A percentile compares a stretch with the other conserved stretches of the same genome.
These are phyloP conservation scores for Bombus pyrosoma DNA, from an alignment of 1,140 invertebrate species.

Conservation along the genomic window DNA sequence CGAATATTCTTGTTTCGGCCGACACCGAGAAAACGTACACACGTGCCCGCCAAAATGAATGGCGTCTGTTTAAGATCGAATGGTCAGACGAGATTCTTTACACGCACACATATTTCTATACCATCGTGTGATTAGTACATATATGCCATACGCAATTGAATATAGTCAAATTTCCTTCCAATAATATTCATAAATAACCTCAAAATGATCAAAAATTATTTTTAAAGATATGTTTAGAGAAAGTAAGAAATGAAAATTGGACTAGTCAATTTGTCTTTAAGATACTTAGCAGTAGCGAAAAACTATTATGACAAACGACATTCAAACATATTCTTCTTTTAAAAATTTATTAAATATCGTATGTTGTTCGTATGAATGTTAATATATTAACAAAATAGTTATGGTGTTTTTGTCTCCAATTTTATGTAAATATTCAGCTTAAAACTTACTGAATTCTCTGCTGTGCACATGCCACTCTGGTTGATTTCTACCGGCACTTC, in stretches of 20 bases:
- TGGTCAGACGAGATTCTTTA: constrained; percentile 36
- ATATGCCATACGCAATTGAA: constrained; percentile 8
- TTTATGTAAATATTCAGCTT: neutral
- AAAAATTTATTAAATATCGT: neutral
- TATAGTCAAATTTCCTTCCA: constrained; percentile 1
- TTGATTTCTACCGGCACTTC: constrained; percentile 79
- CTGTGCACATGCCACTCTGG: constrained; percentile 67
- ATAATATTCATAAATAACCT: neutral
- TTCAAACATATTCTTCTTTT: constrained; percentile 32
- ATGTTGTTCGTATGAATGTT: neutral
- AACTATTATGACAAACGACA: constrained; percentile 44
- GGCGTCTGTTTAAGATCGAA: constrained; percentile 73
- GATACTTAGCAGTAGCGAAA: constrained; percentile 9
- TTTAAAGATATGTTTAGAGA: neutral
- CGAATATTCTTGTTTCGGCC: constrained; percentile 2
- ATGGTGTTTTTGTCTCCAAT: neutral
- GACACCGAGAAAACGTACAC: constrained; percentile 56
- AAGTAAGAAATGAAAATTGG: neutral
- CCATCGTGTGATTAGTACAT: constrained; percentile 6
- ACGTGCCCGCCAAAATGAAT: constrained; percentile 79
- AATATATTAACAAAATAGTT: neutral
- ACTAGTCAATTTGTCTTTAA: constrained; percentile 23
- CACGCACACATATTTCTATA: constrained; percentile 39
- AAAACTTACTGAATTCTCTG: constrained; percentile 75
- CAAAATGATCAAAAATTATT: neutral